A percentile compares a stretch with the other conserved stretches of the same genome.
These are phyloP conservation scores for Megalurothrips usitatus DNA, from an alignment of 2,888 invertebrate species.

Conservation along the genomic window DNA sequence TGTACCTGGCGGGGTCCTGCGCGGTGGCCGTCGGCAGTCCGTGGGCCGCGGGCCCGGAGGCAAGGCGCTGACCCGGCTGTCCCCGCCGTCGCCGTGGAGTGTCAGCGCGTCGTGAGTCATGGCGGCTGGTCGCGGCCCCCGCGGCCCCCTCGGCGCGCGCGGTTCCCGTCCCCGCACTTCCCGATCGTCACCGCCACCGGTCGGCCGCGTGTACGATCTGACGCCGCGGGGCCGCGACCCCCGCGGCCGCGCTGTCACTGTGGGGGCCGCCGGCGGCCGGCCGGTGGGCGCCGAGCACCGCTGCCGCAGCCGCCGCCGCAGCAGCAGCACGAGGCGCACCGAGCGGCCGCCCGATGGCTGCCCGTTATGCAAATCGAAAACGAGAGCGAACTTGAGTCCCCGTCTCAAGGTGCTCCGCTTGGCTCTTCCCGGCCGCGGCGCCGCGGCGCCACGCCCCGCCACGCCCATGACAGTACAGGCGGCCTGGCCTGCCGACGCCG, in stretches of 20 bases:
- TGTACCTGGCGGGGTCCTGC: no score
- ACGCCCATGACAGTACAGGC: neutral
- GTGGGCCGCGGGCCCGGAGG: no score
- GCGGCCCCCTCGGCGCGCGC: neutral
- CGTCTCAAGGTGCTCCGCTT: slow-evolving; percentile 23
- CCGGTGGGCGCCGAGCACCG: no score
- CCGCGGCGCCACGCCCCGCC: neutral
- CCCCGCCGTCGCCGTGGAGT: no score
- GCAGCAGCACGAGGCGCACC: neutral
- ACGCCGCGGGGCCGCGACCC: neutral
- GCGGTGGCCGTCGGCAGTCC: no score
- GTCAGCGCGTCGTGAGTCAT: no score
- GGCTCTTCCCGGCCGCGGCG: slow-evolving; percentile 8
- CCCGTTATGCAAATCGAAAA: slow-evolving; percentile 23
- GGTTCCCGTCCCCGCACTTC: neutral
- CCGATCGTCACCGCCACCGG: no score
- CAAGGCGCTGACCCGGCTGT: no score
- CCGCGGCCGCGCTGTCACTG: no score
- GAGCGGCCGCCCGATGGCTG: neutral
- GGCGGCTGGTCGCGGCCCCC: no score
- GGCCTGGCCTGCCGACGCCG: neutral
- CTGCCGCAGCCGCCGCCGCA: neutral
- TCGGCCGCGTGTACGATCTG: neutral
- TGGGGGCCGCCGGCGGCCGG: no score
- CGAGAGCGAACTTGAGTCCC: slow-evolving; percentile 24